Conservation (phyloP, 2,797 vertebrate genomes). For the Cynopterus sphinx region DNA sequence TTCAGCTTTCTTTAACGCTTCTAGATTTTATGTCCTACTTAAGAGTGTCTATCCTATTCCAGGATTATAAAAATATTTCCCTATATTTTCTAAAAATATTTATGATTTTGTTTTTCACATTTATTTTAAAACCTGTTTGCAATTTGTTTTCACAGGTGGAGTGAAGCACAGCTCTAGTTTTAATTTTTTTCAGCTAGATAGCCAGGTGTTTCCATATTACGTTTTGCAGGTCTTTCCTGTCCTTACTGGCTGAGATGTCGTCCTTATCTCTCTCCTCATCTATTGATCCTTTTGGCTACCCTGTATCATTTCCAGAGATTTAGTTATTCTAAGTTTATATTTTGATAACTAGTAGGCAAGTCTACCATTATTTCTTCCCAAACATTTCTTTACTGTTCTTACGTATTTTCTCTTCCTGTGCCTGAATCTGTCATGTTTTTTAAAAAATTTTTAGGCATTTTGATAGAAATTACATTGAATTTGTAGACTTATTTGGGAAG, state of each 20-base stretch:
- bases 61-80: background rate
- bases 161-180: background rate
- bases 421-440: background rate
- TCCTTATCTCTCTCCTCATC: background rate
- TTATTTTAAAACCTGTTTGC: slow-evolving; percentile 9
- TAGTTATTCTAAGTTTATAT: background rate
- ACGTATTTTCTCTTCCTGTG: background rate
- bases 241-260: background rate
- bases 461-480: slow-evolving; percentile 11
- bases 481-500: slow-evolving; percentile 33
- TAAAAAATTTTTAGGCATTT: slow-evolving; percentile 15
- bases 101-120: background rate
- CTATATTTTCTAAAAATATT: background rate
- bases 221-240: background rate
- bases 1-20: background rate
- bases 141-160: background rate
- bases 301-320: background rate
- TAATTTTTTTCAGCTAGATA: background rate
- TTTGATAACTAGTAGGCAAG: background rate
- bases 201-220: background rate
- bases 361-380: background rate
- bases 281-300: background rate
- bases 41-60: background rate
- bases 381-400: background rate
- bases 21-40: background rate